A percentile compares a stretch with the other conserved stretches of the same genome.
Evolutionary conservation across 1,140 invertebrate species (phyloP).

Genomic region (Colletes latitarsis): DNA sequence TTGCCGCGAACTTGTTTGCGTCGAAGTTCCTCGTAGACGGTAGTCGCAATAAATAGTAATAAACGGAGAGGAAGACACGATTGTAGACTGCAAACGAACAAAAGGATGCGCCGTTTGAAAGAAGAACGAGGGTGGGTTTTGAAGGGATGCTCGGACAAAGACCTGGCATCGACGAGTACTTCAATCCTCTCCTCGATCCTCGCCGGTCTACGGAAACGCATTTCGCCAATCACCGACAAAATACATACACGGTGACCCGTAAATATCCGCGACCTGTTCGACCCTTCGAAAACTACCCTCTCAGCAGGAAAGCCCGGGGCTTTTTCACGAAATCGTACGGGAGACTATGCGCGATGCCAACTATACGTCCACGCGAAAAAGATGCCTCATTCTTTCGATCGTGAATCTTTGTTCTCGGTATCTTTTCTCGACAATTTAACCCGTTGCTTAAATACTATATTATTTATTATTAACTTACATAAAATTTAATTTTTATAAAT

Average conservation of each 20-base stretch:
- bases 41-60: slow-evolving; percentile 8
- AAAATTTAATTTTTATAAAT: no score
- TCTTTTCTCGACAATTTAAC: slow-evolving; percentile 9
- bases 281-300: slow-evolving; percentile 35
- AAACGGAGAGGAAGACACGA: neutral
- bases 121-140: neutral
- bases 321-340: neutral
- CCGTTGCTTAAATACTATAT: slow-evolving; percentile 4
- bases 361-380: slow-evolving; percentile 17
- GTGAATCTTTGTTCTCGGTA: slow-evolving; percentile 17
- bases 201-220: slow-evolving; percentile 18
- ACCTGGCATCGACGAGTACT: slow-evolving; percentile 41
- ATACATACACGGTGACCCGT: slow-evolving; percentile 36
- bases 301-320: slow-evolving; percentile 29
- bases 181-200: slow-evolving; percentile 27
- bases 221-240: slow-evolving; percentile 34
- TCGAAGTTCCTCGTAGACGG: no score
- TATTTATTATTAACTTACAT: no score
- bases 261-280: slow-evolving; percentile 27
- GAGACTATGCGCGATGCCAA: slow-evolving; percentile 28
- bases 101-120: slow-evolving; percentile 7
- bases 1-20: no score
- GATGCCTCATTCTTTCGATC: slow-evolving; percentile 7
- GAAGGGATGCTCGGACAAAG: slow-evolving; percentile 41
- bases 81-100: slow-evolving; percentile 7